Conservation (phyloP, 2,113 vertebrate species). For the Rhinoderma darwinii region DNA sequence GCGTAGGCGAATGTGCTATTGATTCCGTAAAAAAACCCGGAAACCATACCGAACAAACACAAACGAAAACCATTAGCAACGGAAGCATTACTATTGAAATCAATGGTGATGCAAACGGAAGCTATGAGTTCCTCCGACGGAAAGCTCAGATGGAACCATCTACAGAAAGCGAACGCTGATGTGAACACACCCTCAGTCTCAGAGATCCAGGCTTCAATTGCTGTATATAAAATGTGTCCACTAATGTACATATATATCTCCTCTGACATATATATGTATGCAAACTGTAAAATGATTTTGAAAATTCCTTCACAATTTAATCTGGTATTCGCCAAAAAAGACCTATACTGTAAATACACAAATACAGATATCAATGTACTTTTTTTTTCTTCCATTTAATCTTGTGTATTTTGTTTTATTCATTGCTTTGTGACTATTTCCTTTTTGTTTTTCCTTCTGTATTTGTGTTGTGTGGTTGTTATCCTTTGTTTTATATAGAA, state of each 20-base stretch:
- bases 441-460: not conserved
- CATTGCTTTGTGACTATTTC: not conserved
- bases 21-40: too few species aligned
- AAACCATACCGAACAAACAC: too few species aligned
- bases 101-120: too few species aligned
- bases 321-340: not conserved
- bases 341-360: not conserved
- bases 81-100: too few species aligned
- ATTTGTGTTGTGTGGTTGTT: not conserved
- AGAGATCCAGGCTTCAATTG: not conserved
- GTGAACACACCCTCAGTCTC: not conserved
- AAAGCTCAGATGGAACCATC: too few species aligned
- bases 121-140: too few species aligned
- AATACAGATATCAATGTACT: not conserved
- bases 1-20: too few species aligned
- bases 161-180: too few species aligned
- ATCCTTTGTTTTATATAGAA: not conserved
- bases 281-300: not conserved
- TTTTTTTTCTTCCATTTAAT: not conserved
- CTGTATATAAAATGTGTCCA: constrained; percentile 17
- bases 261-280: not conserved
- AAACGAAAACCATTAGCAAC: too few species aligned
- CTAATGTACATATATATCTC: not conserved
- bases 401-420: not conserved
- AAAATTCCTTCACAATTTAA: not conserved